phyloP scores from a whole-genome alignment of 35 echinoderm and acorn worm genomes.

The Chiridota heheva region DNA sequence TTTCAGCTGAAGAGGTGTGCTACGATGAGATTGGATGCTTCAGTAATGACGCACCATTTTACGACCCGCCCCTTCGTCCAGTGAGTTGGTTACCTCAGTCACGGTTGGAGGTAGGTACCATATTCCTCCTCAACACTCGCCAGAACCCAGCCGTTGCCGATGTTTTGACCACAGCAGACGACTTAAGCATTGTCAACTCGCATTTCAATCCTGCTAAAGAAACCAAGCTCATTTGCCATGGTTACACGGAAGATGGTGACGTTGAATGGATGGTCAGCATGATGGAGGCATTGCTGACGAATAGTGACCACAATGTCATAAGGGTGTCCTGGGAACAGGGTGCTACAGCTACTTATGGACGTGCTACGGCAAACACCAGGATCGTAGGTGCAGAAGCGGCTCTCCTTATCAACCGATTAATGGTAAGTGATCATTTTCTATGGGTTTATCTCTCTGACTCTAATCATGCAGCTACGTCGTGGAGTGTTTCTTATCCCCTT shows the following conservation, averaged over 20 bases:
- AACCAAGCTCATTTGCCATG: slow-evolving; percentile 75
- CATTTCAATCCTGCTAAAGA: slow-evolving; percentile 53
- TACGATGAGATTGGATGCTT: slow-evolving; percentile 90
- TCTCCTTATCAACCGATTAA: slow-evolving; percentile 55
- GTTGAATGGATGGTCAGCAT: slow-evolving; percentile 72
- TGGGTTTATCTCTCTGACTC: not conserved
- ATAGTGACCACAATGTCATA: slow-evolving; percentile 74
- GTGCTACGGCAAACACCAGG: slow-evolving; percentile 58
- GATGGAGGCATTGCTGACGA: slow-evolving; percentile 38
- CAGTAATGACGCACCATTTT: slow-evolving; percentile 64
- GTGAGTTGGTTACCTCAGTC: slow-evolving; percentile 68
- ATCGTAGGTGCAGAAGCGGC: slow-evolving; percentile 77
- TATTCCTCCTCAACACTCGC: slow-evolving; percentile 69
- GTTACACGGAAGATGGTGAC: slow-evolving; percentile 43
- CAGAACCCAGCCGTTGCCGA: slow-evolving; percentile 52
- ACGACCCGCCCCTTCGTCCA: slow-evolving; percentile 68
- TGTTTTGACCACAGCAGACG: slow-evolving; percentile 36
- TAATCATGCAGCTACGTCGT: not conserved
- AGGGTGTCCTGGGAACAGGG: slow-evolving; percentile 52
- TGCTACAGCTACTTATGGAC: slow-evolving; percentile 37
- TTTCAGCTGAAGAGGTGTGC: slow-evolving; percentile 44
- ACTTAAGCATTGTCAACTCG: slow-evolving; percentile 27
- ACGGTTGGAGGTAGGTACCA: slow-evolving; percentile 59
- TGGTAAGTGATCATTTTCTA: slow-evolving; percentile 23
- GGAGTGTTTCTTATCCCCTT: not conserved